Base-by-base conservation (phyloP, 1,140 invertebrate species). In the Samia ricini region DNA sequence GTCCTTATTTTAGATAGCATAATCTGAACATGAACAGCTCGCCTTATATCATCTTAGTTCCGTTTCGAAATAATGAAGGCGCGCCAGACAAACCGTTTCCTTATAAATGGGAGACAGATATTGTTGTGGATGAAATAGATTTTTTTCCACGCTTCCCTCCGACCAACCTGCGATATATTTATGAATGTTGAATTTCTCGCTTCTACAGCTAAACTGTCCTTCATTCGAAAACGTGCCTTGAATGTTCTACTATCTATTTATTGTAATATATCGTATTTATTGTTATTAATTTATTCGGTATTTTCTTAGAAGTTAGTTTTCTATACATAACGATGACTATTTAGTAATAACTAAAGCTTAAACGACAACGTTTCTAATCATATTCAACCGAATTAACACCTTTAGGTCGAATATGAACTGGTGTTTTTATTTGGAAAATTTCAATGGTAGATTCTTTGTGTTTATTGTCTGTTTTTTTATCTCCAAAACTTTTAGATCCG, bases 31-130 rank as follows among this genome's bases (percentile, higher is more conserved):
- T 42, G 63, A 72, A 70, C 20, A 62, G 60, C 6, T 12, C 19
- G 55, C 64, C 60, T 70, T 63, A 72, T 67, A 64, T 61, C 71
- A 69, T 71, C 68, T 66, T 66, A 62, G 56, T 76, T 71, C 64
- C 68, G 62, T 66, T 63, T 72, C 26, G 58, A 66, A 76, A 76
- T 76, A 76, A 76, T 76, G 70, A 76, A 72, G 71, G 64, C 63
- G 65, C 66, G 50, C 49, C 56, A 77, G 64, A 66, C 69, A 70
- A 75, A 77, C 65, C 60, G 67, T 69, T 71, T 71, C 64, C 66
- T 71, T 74, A 77, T 74, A 72, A 77, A 76, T 58, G 64, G 56
- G 42, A 51, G 60, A 69, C 68, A 67, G 69, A 70, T 69, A 72
- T 74, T 77, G 72, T 74, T 61, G 66, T 65, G 68, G 63, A 67